phyloP scores from a whole-genome alignment of 2,888 invertebrate genomes.

The Cecidostiba fungosa region DNA sequence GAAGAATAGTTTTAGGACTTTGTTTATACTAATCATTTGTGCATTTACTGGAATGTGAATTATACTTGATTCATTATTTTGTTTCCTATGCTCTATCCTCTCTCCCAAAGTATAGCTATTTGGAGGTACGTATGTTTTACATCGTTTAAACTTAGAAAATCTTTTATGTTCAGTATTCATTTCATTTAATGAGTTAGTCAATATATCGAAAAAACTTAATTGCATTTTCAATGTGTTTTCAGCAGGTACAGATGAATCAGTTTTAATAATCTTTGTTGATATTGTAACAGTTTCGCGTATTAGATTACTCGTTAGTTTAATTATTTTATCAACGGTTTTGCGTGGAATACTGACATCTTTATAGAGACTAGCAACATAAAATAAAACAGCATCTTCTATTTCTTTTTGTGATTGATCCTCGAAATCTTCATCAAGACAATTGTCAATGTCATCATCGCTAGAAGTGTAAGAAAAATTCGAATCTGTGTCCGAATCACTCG shows the following conservation, averaged over 20 bases:
- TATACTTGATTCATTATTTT: background rate
- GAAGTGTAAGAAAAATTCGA: background rate
- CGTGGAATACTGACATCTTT: constrained; percentile 21
- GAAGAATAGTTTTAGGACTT: background rate
- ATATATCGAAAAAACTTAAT: constrained; percentile 1
- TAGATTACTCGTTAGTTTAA: background rate
- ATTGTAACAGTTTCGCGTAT: background rate
- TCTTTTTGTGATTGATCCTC: background rate
- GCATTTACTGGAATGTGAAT: constrained; percentile 10
- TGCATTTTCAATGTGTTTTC: no score
- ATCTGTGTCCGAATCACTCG: background rate
- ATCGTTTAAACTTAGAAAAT: background rate
- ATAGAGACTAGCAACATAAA: background rate
- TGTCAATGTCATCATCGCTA: background rate
- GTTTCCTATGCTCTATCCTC: background rate
- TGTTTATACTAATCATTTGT: background rate
- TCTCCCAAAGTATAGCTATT: constrained; percentile 3
- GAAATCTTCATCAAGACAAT: background rate
- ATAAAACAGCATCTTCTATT: background rate
- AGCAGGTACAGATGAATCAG: no score
- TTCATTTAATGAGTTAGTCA: background rate
- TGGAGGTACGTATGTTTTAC: background rate
- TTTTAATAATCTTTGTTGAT: no score
- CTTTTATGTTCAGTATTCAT: constrained; percentile 1
- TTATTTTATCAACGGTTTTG: background rate